A percentile compares a stretch with the other conserved stretches of the same genome.
Conservation (phyloP, 2,888 invertebrate genomes). For the Hecatera dysodea region DNA sequence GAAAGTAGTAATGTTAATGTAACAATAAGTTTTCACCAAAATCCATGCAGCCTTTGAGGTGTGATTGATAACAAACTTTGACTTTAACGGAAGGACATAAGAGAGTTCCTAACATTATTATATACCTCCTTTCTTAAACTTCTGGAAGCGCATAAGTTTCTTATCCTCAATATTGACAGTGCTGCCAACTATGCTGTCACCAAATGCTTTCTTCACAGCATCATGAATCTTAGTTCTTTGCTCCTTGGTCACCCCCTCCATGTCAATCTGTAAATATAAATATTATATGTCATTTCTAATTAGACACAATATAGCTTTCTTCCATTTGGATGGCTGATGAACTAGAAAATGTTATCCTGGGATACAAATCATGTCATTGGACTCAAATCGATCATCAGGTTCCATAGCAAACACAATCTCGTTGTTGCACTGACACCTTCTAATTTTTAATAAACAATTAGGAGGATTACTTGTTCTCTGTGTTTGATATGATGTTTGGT, state of each 20-base stretch:
- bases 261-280: slow-evolving; percentile 89
- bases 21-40: too few relatives aligned
- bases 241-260: slow-evolving; percentile 93
- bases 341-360: background rate
- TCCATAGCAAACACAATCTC: too few relatives aligned
- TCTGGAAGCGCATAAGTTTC: slow-evolving; percentile 92
- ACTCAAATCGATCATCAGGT: too few relatives aligned
- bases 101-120: background rate
- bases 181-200: slow-evolving; percentile 92
- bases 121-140: slow-evolving; percentile 86
- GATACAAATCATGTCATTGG: background rate
- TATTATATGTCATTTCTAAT: background rate
- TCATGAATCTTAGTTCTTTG: slow-evolving; percentile 94
- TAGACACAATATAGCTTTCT: too few relatives aligned
- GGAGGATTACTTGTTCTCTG: too few relatives aligned
- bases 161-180: slow-evolving; percentile 92
- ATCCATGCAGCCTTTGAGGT: too few relatives aligned
- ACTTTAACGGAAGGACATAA: background rate
- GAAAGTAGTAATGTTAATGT: too few relatives aligned
- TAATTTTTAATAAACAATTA: too few relatives aligned
- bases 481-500: too few relatives aligned
- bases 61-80: background rate
- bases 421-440: too few relatives aligned
- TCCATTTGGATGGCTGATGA: background rate
- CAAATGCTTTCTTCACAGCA: slow-evolving; percentile 93